phyloP scores from a whole-genome alignment of 1,140 invertebrate genomes.

The Hesperophylax magnus region DNA sequence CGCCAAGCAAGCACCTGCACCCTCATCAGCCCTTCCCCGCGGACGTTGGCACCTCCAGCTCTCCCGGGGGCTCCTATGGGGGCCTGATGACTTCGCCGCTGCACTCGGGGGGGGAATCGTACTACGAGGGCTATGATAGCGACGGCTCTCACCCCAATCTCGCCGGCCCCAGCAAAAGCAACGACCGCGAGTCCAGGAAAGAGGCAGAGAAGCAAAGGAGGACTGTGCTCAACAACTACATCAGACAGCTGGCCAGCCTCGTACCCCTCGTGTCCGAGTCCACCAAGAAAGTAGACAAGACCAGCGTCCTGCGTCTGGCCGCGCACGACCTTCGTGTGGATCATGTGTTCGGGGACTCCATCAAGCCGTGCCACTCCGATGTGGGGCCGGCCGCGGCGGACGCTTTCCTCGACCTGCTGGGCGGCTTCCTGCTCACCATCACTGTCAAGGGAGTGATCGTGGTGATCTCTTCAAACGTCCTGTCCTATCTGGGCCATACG shows the following conservation, averaged over 20 bases:
- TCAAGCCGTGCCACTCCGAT: constrained; percentile 65
- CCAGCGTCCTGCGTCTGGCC: constrained; percentile 88
- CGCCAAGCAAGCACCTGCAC: background rate
- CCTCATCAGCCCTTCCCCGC: background rate
- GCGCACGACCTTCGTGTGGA: constrained; percentile 81
- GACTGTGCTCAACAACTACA: constrained; percentile 91
- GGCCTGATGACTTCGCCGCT: constrained; percentile 1
- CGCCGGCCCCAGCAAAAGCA: constrained; percentile 63
- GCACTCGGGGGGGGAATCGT: constrained; percentile 9
- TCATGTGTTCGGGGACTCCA: constrained; percentile 71
- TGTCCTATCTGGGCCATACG: constrained; percentile 87
- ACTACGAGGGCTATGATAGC: constrained; percentile 20
- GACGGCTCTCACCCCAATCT: constrained; percentile 22
- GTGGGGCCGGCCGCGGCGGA: constrained; percentile 67
- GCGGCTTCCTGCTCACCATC: constrained; percentile 85
- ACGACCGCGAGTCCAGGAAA: constrained; percentile 84
- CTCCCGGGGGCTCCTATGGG: background rate
- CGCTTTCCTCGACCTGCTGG: constrained; percentile 72
- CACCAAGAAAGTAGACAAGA: constrained; percentile 90
- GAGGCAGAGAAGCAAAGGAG: constrained; percentile 90
- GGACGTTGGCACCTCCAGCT: background rate
- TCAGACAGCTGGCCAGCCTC: constrained; percentile 84
- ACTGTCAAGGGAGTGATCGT: constrained; percentile 88
- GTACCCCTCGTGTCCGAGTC: constrained; percentile 88
- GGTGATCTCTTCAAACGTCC: constrained; percentile 88